phyloP scores from a whole-genome alignment of 2,888 invertebrate species.

The Myopa testacea region DNA sequence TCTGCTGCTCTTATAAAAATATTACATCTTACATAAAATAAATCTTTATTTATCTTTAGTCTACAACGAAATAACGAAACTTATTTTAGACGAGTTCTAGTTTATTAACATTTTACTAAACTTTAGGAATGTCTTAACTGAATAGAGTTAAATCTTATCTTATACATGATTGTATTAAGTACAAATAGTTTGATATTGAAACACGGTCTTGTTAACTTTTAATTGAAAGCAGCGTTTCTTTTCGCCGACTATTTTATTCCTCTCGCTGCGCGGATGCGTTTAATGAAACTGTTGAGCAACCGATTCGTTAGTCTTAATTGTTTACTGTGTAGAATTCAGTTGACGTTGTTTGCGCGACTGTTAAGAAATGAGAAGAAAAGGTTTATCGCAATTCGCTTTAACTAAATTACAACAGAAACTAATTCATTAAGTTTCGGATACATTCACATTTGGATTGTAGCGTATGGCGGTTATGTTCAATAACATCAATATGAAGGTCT shows the following conservation, averaged over 20 bases:
- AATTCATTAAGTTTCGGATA: too few species aligned
- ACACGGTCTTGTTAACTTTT: slow-evolving; percentile 1
- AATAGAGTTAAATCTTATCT: neutral
- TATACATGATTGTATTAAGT: neutral
- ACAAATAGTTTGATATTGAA: neutral
- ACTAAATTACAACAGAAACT: too few species aligned
- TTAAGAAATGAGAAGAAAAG: slow-evolving; percentile 33
- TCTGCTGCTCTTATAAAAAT: too few species aligned
- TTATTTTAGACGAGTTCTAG: neutral
- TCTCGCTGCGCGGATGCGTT: slow-evolving; percentile 49
- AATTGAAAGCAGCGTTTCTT: neutral
- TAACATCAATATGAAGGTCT: too few species aligned
- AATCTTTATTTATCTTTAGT: neutral
- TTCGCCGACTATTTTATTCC: slow-evolving; percentile 21
- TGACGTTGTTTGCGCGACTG: slow-evolving; percentile 48
- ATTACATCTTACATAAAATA: neutral
- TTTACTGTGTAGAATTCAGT: slow-evolving; percentile 38
- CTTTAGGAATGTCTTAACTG: slow-evolving; percentile 23
- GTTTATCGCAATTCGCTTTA: neutral
- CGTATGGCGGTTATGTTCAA: too few species aligned
- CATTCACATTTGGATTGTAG: too few species aligned
- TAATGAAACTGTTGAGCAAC: slow-evolving; percentile 57
- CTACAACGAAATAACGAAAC: neutral
- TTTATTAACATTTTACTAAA: neutral
- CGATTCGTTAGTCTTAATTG: slow-evolving; percentile 56